Evolutionary conservation across 1,140 invertebrate species (phyloP).

Genomic region (Epicauta chinensis): DNA sequence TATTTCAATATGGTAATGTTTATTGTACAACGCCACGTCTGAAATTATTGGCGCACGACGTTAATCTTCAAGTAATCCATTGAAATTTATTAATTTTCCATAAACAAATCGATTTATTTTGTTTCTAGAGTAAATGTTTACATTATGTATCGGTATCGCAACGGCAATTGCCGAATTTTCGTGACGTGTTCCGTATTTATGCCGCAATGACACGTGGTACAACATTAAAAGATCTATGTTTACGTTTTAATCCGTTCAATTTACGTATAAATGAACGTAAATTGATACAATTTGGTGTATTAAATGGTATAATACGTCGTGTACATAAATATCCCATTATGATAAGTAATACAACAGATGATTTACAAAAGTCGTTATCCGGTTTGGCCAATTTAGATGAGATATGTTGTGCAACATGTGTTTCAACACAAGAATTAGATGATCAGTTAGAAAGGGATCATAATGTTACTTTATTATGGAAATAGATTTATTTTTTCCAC

Average conservation of each 20-base stretch:
- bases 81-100: not conserved
- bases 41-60: constrained; percentile 61
- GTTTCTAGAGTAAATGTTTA: constrained; percentile 34
- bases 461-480: constrained; percentile 77
- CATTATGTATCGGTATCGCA: constrained; percentile 35
- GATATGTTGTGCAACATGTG: constrained; percentile 82
- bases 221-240: constrained; percentile 78
- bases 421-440: constrained; percentile 74
- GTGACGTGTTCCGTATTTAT: constrained; percentile 75
- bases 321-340: constrained; percentile 72
- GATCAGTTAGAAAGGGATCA: constrained; percentile 81
- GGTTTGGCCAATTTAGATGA: constrained; percentile 78
- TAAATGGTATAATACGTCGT: constrained; percentile 78
- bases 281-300: constrained; percentile 84
- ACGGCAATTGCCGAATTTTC: constrained; percentile 56
- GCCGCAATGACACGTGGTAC: constrained; percentile 78
- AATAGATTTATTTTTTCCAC: constrained; percentile 53
- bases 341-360: constrained; percentile 43
- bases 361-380: constrained; percentile 65
- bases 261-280: constrained; percentile 74
- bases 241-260: constrained; percentile 67
- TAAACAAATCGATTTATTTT: too few relatives aligned
- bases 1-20: constrained; percentile 92
- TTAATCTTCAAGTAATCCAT: constrained; percentile 45
- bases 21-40: constrained; percentile 84